Evolutionary conservation across 2,797 vertebrate species (phyloP).

Genomic region (Sarcoramphus papa): DNA sequence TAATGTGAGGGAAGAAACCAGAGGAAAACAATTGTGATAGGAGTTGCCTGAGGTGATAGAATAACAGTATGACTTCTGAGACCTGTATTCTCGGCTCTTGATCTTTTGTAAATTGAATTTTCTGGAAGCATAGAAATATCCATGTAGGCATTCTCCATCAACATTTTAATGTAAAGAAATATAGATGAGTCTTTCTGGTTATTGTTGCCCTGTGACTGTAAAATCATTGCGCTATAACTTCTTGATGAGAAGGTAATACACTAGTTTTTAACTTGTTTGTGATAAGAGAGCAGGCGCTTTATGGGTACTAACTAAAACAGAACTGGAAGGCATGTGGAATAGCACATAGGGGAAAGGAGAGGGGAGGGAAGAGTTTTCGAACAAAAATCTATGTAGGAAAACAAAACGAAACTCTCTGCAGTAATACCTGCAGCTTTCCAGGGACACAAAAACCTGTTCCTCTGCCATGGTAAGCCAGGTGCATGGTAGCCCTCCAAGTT

Average conservation of each 20-base stretch:
- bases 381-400: background rate
- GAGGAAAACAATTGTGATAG: background rate
- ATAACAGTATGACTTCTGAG: background rate
- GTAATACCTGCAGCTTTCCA: background rate
- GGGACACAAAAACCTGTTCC: background rate
- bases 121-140: background rate
- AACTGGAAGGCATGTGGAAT: background rate
- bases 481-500: background rate
- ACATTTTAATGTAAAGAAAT: background rate
- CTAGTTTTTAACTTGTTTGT: background rate
- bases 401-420: background rate
- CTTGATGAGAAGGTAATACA: background rate
- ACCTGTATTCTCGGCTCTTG: background rate
- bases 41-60: background rate
- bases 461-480: background rate
- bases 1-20: background rate
- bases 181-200: background rate
- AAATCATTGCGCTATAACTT: background rate
- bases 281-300: background rate
- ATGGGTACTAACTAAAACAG: background rate
- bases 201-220: background rate
- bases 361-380: background rate
- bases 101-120: background rate
- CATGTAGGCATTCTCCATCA: background rate
- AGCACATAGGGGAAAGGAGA: background rate